Evolutionary conservation across 2,888 invertebrate species (phyloP).

Genomic region (Thysanoteuthis rhombus): DNA sequence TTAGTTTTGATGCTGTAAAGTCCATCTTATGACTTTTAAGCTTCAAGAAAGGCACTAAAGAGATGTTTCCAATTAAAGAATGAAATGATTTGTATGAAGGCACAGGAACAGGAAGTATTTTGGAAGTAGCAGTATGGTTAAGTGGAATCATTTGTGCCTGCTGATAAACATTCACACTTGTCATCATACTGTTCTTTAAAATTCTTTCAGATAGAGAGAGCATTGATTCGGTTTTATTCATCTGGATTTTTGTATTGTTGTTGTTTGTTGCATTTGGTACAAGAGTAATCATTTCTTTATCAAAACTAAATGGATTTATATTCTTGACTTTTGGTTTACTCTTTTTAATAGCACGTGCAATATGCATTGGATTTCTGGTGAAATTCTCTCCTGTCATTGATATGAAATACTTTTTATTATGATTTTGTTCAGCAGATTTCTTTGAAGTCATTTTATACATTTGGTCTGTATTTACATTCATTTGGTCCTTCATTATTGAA

Average conservation of each 20-base stretch:
- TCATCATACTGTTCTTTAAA: not conserved
- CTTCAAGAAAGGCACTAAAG: not conserved
- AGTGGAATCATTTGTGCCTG: not conserved
- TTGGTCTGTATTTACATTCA: not conserved
- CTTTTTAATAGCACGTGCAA: not conserved
- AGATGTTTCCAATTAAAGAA: not conserved
- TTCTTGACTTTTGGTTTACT: not conserved
- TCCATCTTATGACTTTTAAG: not conserved
- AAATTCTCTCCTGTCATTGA: not conserved
- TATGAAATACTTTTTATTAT: not conserved
- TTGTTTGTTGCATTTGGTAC: not conserved
- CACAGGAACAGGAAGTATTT: not conserved
- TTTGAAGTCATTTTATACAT: not conserved
- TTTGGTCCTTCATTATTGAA: not conserved
- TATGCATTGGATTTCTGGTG: not conserved
- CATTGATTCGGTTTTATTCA: not conserved
- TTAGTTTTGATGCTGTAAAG: not conserved
- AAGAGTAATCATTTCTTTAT: not conserved
- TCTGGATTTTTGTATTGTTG: not conserved
- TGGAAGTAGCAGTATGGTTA: not conserved
- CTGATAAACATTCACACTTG: not conserved
- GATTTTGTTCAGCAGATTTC: not conserved
- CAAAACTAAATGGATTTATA: conserved; percentile 12
- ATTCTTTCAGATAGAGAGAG: not conserved
- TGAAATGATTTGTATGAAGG: conserved; percentile 24